Evolutionary conservation across 2,113 vertebrate species (phyloP).

Genomic region (Lepisosteus osseus): DNA sequence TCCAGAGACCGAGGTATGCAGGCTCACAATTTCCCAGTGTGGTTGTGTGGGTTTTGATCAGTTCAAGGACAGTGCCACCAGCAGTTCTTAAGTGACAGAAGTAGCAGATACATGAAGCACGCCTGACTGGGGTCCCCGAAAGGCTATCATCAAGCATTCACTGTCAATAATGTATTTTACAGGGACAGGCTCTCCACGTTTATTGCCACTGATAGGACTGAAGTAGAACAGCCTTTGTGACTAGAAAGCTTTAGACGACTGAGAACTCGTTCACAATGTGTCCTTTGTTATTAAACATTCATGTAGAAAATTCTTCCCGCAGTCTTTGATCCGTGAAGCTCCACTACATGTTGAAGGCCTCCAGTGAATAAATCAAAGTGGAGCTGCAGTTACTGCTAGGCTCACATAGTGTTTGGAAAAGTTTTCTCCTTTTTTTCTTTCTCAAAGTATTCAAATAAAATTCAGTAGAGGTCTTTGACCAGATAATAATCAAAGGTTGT

Average conservation of each 20-base stretch:
- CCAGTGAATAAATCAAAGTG: background rate
- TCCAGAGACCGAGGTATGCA: constrained; percentile 53
- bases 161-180: constrained; percentile 8
- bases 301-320: constrained; percentile 5
- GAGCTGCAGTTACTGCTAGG: background rate
- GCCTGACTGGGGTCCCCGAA: constrained; percentile 4
- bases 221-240: constrained; percentile 4
- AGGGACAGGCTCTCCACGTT: background rate
- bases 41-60: constrained; percentile 48
- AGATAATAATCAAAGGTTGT: no score
- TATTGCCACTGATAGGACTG: constrained; percentile 1
- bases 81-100: constrained; percentile 28
- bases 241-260: background rate
- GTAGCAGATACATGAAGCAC: constrained; percentile 10
- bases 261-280: constrained; percentile 3
- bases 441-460: no score
- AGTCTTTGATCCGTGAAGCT: constrained; percentile 1
- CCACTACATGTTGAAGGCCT: background rate
- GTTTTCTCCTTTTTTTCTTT: no score
- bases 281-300: constrained; percentile 6
- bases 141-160: constrained; percentile 11
- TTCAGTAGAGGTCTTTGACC: no score
- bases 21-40: constrained; percentile 32
- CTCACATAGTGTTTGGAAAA: no score
- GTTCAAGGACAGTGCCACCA: constrained; percentile 55